Base-by-base conservation (phyloP, 2,888 invertebrate species). In the Pseudeuparius sepicola region DNA sequence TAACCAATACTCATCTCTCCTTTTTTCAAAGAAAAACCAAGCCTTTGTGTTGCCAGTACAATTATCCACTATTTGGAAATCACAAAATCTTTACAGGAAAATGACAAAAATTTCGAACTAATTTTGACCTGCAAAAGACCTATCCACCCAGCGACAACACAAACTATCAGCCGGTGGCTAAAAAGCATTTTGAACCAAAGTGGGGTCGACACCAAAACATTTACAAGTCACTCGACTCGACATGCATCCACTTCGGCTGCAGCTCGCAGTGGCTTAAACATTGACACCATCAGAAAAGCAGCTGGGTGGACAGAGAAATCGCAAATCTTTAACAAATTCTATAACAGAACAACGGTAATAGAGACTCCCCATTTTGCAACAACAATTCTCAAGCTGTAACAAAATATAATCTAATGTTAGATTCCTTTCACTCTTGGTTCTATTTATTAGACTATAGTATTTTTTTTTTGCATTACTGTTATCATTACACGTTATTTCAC, bases 211-310 rank as follows among this genome's bases (percentile, higher is more conserved):
- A 13, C 11, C 11, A 24, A 24, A 13, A 36, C 26, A 16, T 36
- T 39, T 29, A 36, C 23, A 26, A 26, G 35, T 5, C 29, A 41
- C 30, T 35, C 33, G 26, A 29, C 29, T 13, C 30, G 37, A 14
- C 41, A 41, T 29, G 36, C 41, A 5, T 26, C 35, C 11, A 41
- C 37, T 13, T 41, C 37, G 14, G 37, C 37, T 17, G 41, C 29
- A 18, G 27, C 29, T 12, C 13, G 32, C 24, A 6, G 12, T 10
- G 37, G 37, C 10, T 5, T 34, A 6, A 37, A 25, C 11, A 34
- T 16, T n/a, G n/a, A n/a, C n/a, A n/a, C n/a, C n/a, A n/a, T n/a
- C n/a, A n/a, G n/a, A n/a, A n/a, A n/a, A n/a, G 33, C 39, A 15
- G 39, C 41, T 10, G 41, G 38, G 9, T 41, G 41, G 41, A 27